phyloP scores from a whole-genome alignment of 1,140 invertebrate species.

The Arctopsyche grandis region DNA sequence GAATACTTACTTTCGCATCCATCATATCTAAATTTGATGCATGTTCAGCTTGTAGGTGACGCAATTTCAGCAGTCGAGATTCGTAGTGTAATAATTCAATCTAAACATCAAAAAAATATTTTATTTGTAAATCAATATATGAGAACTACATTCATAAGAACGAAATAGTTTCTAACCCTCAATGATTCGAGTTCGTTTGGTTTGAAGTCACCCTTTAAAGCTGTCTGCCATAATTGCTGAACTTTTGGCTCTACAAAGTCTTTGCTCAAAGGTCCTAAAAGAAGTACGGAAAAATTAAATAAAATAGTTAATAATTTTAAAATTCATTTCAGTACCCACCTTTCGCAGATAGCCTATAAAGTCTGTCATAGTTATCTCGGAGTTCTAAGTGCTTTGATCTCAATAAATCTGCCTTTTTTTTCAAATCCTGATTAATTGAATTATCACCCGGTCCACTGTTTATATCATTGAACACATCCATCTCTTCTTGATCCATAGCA shows the following conservation, averaged over 20 bases:
- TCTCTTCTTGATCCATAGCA: constrained; percentile 72
- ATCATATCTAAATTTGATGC: constrained; percentile 72
- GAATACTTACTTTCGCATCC: constrained; percentile 60
- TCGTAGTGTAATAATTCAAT: constrained; percentile 90
- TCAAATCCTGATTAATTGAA: constrained; percentile 59
- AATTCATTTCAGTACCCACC: constrained; percentile 59
- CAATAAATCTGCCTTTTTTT: constrained; percentile 74
- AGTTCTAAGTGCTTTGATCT: constrained; percentile 82
- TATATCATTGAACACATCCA: constrained; percentile 71
- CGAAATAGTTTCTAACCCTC: constrained; percentile 75
- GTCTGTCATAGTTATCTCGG: constrained; percentile 81
- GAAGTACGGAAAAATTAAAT: neutral
- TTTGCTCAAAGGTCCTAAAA: constrained; percentile 73
- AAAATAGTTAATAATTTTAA: neutral
- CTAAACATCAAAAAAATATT: constrained; percentile 17
- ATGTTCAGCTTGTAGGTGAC: constrained; percentile 82
- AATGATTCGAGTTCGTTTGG: constrained; percentile 84
- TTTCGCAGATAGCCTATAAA: constrained; percentile 77
- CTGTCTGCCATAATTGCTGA: constrained; percentile 86
- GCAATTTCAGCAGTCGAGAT: constrained; percentile 83
- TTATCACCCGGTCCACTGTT: constrained; percentile 58
- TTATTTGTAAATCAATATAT: neutral
- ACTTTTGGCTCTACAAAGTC: constrained; percentile 93
- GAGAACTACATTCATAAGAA: neutral
- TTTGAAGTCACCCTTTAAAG: constrained; percentile 81